Base-by-base conservation (phyloP, 2,113 vertebrate genomes). In the Pelodiscus sinensis region DNA sequence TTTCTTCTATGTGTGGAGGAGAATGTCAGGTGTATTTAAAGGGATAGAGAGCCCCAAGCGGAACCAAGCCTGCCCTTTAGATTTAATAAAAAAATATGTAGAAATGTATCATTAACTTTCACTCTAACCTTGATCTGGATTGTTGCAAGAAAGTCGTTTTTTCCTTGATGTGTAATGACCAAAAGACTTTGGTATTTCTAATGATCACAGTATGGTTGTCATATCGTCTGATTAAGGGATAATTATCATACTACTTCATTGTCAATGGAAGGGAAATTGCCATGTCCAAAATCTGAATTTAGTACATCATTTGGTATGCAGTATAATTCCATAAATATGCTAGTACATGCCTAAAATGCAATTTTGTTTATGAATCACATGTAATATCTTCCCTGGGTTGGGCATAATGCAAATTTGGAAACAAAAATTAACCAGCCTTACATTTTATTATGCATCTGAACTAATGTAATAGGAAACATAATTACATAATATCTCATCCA, bases 241-340 rank as follows among this genome's bases (percentile, higher is more conserved):
- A 95, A 93, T 94, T 87, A 71, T 71, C 93, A 95, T 94, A 91
- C 78, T 68, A 89, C 38, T 81, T 96, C 60, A 86, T 82, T 97
- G 91, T 92, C 90, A 95, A 92, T 94, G 86, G 87, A 94, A 97
- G 87, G 87, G 88, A 97, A 98, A 98, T 96, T 96, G 88, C 87
- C 81, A 60, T 88, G 56, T 95, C 92, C 29, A 68, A 68, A 94
- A 92, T 90, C 87, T 87, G 82, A 95, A 97, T 97, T 97, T 97
- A 97, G 79, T 90, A 73, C 57, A 86, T 94, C 83, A 93, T 97
- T 96, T 97, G 44, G 77, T 92, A 95, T 93, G 88, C 56, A 84
- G 35, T 50, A n/a, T 88, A 84, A 94, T 96, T 94, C 93, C 92
- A 92, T 96, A 96, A 97, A 95, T 96, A 91, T 91, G 82, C 77